phyloP scores from a whole-genome alignment of 2,797 vertebrate genomes.

The Acanthopagrus latus region DNA sequence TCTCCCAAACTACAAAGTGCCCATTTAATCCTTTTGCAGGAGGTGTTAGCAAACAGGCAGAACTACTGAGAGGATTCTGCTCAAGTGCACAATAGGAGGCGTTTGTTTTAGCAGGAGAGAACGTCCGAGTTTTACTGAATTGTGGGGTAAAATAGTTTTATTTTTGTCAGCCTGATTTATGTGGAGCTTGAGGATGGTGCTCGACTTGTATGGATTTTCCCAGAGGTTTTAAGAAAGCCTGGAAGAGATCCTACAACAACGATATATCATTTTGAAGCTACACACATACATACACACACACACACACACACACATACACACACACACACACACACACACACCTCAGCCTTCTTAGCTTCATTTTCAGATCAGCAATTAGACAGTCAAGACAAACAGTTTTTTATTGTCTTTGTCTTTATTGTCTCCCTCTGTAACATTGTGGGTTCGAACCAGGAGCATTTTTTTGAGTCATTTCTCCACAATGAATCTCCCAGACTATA shows the following conservation, averaged over 20 bases:
- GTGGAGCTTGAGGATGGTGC: conserved; percentile 25
- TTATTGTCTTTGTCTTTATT: too few species aligned
- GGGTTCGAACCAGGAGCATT: background rate
- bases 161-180: conserved; percentile 65
- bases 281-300: too few species aligned
- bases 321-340: too few species aligned
- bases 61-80: background rate
- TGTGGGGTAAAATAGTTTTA: conserved; percentile 11
- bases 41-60: background rate
- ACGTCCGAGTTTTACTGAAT: conserved; percentile 18
- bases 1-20: too few species aligned
- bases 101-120: conserved; percentile 5
- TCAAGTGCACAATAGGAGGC: background rate
- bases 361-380: conserved; percentile 12
- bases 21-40: background rate
- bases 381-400: background rate
- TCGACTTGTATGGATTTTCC: conserved; percentile 17
- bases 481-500: background rate
- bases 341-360: background rate
- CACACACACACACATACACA: too few species aligned
- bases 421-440: too few species aligned
- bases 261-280: conserved; percentile 33
- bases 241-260: background rate
- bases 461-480: background rate
- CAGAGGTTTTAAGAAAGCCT: conserved; percentile 18